These are phyloP conservation scores for Metopolophium dirhodum DNA, from an alignment of 1,140 invertebrate genomes.

Conservation along the genomic window DNA sequence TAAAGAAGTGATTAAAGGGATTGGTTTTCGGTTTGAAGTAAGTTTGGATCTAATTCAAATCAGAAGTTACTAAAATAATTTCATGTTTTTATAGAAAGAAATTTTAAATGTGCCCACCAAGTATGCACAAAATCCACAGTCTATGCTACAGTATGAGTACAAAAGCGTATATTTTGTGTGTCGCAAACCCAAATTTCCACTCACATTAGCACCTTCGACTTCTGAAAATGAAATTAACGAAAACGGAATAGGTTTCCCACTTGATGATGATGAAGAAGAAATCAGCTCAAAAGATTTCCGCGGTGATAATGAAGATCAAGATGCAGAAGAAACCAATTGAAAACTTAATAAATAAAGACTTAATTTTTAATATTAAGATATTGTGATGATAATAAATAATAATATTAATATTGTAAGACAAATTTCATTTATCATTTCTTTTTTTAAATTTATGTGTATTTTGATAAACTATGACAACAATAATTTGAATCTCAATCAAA, in stretches of 20 bases:
- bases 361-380: slow-evolving; percentile 45
- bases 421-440: not conserved
- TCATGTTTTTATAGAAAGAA: slow-evolving; percentile 72
- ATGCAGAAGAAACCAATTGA: slow-evolving; percentile 35
- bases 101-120: slow-evolving; percentile 78
- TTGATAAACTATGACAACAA: slow-evolving; percentile 35
- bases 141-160: slow-evolving; percentile 93
- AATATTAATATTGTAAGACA: slow-evolving; percentile 6
- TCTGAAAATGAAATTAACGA: slow-evolving; percentile 24
- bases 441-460: slow-evolving; percentile 24
- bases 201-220: not conserved
- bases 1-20: slow-evolving; percentile 78
- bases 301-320: slow-evolving; percentile 20
- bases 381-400: slow-evolving; percentile 47
- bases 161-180: slow-evolving; percentile 90
- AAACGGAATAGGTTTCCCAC: not conserved
- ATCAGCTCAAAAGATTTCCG: not conserved
- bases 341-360: slow-evolving; percentile 37
- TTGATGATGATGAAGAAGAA: not conserved
- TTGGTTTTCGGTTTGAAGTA: slow-evolving; percentile 89
- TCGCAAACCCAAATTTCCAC: slow-evolving; percentile 69
- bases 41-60: slow-evolving; percentile 59
- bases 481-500: slow-evolving; percentile 48
- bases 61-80: slow-evolving; percentile 50
- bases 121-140: slow-evolving; percentile 90